Evolutionary conservation across 2,888 invertebrate species (phyloP).

Genomic region (Lasioglossum leucozonium): DNA sequence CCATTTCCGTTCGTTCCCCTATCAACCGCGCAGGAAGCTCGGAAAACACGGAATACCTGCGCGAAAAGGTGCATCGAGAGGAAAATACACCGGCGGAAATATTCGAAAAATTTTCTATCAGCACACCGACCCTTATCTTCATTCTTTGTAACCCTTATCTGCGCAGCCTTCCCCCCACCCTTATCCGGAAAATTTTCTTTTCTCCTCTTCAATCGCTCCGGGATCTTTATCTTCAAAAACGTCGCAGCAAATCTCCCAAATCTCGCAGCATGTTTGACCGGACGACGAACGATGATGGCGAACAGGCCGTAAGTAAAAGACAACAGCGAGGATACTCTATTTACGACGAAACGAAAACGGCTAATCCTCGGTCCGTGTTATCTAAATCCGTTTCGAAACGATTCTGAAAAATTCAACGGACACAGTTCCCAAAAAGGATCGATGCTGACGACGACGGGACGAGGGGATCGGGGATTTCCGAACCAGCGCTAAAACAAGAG

Average conservation of each 20-base stretch:
- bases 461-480: constrained; percentile 32
- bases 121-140: not conserved
- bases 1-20: constrained; percentile 65
- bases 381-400: constrained; percentile 34
- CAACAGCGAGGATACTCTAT: not conserved
- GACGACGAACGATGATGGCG: not conserved
- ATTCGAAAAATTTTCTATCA: not conserved
- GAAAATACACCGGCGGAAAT: constrained; percentile 13
- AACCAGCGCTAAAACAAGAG: constrained; percentile 53
- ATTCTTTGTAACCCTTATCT: not conserved
- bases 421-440: constrained; percentile 13
- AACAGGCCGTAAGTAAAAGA: not conserved
- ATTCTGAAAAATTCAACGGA: too few species aligned
- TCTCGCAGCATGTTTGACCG: not conserved
- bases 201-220: not conserved
- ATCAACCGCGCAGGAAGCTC: constrained; percentile 50
- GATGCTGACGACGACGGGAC: not conserved
- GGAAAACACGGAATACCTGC: constrained; percentile 29
- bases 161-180: too few species aligned
- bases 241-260: not conserved
- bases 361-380: constrained; percentile 21
- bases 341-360: not conserved
- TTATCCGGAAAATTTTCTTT: not conserved
- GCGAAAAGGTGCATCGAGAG: constrained; percentile 3
- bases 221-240: not conserved